Evolutionary conservation across 2,888 invertebrate species (phyloP).

Genomic region (Frankliniella fusca): DNA sequence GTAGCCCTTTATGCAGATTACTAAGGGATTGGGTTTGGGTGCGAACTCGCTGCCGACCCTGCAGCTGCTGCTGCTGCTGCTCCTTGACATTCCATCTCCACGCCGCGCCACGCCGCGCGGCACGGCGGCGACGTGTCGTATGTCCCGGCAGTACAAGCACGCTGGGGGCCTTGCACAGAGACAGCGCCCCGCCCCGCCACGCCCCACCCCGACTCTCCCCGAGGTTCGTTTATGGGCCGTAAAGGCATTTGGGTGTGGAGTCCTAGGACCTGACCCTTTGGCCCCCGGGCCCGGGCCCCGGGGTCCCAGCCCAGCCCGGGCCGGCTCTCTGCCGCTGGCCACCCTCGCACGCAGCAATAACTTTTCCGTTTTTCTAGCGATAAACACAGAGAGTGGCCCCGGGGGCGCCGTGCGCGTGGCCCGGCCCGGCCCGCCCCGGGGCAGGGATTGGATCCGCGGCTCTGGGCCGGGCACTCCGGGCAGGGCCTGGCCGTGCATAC

Average conservation of each 20-base stretch:
- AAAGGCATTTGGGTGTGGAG: not conserved
- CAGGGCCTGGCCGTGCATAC: not conserved
- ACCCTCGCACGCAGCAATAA: conserved; percentile 2
- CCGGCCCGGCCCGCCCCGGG: not conserved
- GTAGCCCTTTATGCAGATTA: too few relatives aligned
- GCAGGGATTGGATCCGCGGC: not conserved
- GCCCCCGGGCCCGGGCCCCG: not conserved
- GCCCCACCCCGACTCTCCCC: too few relatives aligned
- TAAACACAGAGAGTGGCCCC: not conserved
- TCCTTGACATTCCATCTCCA: too few relatives aligned
- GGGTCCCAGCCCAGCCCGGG: not conserved
- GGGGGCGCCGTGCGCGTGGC: not conserved
- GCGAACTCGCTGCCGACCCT: too few relatives aligned
- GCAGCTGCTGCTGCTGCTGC: too few relatives aligned
- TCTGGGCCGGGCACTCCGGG: not conserved
- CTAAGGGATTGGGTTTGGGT: too few relatives aligned
- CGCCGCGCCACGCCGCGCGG: too few relatives aligned
- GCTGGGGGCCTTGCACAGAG: too few relatives aligned
- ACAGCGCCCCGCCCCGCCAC: too few relatives aligned
- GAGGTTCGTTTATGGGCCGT: conserved; percentile 19
- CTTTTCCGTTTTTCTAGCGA: conserved; percentile 17
- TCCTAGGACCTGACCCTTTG: not conserved
- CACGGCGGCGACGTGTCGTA: too few relatives aligned
- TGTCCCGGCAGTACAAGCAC: too few relatives aligned
- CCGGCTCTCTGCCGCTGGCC: not conserved